These are phyloP conservation scores for Zophobas atratus DNA, from an alignment of 1,140 invertebrate species.

Conservation along the genomic window DNA sequence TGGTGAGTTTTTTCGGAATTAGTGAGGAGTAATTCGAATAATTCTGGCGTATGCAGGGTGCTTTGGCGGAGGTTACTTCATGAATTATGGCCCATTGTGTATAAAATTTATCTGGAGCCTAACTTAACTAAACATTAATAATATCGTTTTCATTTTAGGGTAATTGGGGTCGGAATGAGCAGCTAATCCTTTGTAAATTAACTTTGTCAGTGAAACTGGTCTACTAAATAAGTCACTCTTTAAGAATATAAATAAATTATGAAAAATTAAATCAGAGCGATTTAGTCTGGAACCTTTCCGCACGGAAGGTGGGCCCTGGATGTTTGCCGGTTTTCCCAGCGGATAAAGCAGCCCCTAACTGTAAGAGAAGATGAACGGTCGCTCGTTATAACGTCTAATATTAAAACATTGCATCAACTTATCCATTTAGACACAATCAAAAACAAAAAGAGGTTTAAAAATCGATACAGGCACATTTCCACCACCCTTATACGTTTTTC, in stretches of 20 bases:
- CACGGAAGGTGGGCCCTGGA: slow-evolving; percentile 9
- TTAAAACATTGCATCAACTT: slow-evolving; percentile 41
- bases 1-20: not conserved
- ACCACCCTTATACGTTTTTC: slow-evolving; percentile 30
- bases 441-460: slow-evolving; percentile 36
- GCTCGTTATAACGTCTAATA: slow-evolving; percentile 37
- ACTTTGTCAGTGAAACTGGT: not conserved
- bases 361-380: slow-evolving; percentile 31
- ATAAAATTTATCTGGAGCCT: no score
- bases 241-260: slow-evolving; percentile 6
- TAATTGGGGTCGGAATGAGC: no score
- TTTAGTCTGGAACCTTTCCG: not conserved
- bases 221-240: not conserved
- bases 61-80: no score
- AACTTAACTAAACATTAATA: no score
- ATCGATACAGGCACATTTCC: slow-evolving; percentile 43
- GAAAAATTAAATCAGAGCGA: slow-evolving; percentile 10
- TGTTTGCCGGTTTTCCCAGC: slow-evolving; percentile 19
- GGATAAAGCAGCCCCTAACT: slow-evolving; percentile 18
- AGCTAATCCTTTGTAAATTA: slow-evolving; percentile 1
- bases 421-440: slow-evolving; percentile 33
- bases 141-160: no score
- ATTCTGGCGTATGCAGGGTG: no score
- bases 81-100: no score
- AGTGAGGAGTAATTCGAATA: not conserved